A percentile compares a stretch with the other conserved stretches of the same genome.
phyloP scores from a whole-genome alignment of 1,140 invertebrate species.

The Camponotus pennsylvanicus region DNA sequence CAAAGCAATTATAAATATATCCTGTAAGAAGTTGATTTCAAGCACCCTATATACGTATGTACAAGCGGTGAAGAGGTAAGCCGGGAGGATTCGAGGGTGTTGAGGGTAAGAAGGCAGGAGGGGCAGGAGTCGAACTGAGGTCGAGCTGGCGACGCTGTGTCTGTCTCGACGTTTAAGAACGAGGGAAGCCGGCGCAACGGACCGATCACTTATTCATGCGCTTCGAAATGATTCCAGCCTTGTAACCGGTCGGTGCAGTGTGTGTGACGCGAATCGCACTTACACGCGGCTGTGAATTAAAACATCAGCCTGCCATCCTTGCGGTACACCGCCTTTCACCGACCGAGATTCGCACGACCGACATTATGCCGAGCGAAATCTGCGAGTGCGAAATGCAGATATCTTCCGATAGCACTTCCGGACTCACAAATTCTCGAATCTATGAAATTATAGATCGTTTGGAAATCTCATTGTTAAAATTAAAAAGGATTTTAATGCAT shows the following conservation, averaged over 20 bases:
- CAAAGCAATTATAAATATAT: not conserved
- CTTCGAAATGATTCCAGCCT: slow-evolving; percentile 81
- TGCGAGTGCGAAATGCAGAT: not conserved
- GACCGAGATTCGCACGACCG: slow-evolving; percentile 58
- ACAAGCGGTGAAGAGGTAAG: not conserved
- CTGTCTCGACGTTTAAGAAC: slow-evolving; percentile 70
- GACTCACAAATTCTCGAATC: not conserved
- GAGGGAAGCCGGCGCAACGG: slow-evolving; percentile 68
- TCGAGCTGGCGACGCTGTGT: slow-evolving; percentile 75
- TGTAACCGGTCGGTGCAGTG: slow-evolving; percentile 40
- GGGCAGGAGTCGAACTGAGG: slow-evolving; percentile 50
- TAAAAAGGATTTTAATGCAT: not conserved
- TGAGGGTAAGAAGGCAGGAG: slow-evolving; percentile 28
- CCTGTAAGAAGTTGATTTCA: slow-evolving; percentile 10
- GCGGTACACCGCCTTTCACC: slow-evolving; percentile 49
- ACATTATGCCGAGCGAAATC: slow-evolving; percentile 30
- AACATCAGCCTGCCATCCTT: slow-evolving; percentile 63
- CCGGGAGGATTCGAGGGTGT: slow-evolving; percentile 6
- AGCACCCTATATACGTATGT: slow-evolving; percentile 25
- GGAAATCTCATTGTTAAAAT: not conserved
- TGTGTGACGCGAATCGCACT: slow-evolving; percentile 26
- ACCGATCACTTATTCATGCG: slow-evolving; percentile 82
- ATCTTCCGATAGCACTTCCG: slow-evolving; percentile 36
- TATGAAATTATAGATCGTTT: not conserved
- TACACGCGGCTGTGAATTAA: slow-evolving; percentile 66